Conservation (phyloP, 2,888 invertebrate species). For the Oligia strigilis region DNA sequence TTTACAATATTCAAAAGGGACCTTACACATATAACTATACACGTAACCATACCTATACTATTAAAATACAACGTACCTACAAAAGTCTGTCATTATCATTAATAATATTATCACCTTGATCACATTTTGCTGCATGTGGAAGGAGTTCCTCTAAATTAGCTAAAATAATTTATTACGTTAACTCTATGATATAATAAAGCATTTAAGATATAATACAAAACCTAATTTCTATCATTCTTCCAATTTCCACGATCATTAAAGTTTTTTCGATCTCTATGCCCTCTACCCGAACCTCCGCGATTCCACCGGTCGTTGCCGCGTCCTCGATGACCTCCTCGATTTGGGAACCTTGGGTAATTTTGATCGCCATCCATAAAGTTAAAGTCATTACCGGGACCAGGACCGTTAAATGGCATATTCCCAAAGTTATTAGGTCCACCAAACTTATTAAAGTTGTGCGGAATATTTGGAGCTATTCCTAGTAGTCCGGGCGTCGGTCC, state of each 20-base stretch:
- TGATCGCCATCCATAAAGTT: conserved; percentile 86
- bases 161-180: conserved; percentile 76
- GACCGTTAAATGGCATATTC: conserved; percentile 86
- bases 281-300: conserved; percentile 85
- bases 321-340: conserved; percentile 85
- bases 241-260: conserved; percentile 88
- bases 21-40: conserved; percentile 74
- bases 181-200: conserved; percentile 62
- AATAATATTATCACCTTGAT: conserved; percentile 84
- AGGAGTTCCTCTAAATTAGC: conserved; percentile 74
- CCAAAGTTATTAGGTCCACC: conserved; percentile 85
- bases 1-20: conserved; percentile 75
- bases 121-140: conserved; percentile 83
- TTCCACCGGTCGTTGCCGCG: conserved; percentile 88
- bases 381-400: conserved; percentile 83
- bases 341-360: conserved; percentile 85
- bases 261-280: conserved; percentile 88
- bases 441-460: conserved; percentile 87
- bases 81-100: conserved; percentile 80
- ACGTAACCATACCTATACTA: conserved; percentile 71
- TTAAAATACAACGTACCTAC: conserved; percentile 77
- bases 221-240: conserved; percentile 90
- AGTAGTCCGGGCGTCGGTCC: conserved; percentile 90
- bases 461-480: conserved; percentile 90
- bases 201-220: conserved; percentile 61